Evolutionary conservation across 2,113 vertebrate species (phyloP).

Genomic region (Nesoenas mayeri): DNA sequence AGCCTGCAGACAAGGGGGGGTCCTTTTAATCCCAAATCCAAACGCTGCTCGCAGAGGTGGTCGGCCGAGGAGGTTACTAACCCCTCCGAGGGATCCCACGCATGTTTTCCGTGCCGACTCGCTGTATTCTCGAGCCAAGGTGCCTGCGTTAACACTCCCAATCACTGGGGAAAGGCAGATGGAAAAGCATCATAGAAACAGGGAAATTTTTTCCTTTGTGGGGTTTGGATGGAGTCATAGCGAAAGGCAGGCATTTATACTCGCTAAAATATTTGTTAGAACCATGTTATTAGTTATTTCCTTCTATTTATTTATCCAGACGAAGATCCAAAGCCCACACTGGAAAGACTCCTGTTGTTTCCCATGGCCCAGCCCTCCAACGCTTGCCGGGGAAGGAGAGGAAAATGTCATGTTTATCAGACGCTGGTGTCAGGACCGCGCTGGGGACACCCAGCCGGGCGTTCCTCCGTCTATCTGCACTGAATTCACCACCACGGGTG

Average conservation of each 20-base stretch:
- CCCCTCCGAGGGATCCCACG: neutral
- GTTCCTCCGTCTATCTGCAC: neutral
- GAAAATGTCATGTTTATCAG: neutral
- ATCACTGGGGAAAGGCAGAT: neutral
- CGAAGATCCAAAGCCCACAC: conserved; percentile 1
- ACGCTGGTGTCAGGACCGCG: neutral
- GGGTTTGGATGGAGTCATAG: conserved; percentile 7
- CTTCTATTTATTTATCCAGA: conserved; percentile 44
- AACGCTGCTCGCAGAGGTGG: accelerated
- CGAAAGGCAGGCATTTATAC: neutral
- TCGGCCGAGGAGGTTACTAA: neutral
- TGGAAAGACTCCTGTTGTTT: conserved; percentile 32
- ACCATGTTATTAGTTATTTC: conserved; percentile 37
- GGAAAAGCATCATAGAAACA: conserved; percentile 21
- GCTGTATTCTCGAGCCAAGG: neutral
- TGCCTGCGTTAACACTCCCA: neutral
- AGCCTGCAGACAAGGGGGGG: neutral
- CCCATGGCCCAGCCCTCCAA: neutral
- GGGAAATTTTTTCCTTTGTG: conserved; percentile 7
- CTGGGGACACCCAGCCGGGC: neutral
- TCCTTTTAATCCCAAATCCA: accelerated
- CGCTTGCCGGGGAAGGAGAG: neutral
- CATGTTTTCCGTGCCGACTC: neutral
- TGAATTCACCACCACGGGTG: neutral
- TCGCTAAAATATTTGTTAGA: neutral